A percentile compares a stretch with the other conserved stretches of the same genome.
These are phyloP conservation scores for Corythornis vintsioides DNA, from an alignment of 2,113 vertebrate species.

Conservation along the genomic window DNA sequence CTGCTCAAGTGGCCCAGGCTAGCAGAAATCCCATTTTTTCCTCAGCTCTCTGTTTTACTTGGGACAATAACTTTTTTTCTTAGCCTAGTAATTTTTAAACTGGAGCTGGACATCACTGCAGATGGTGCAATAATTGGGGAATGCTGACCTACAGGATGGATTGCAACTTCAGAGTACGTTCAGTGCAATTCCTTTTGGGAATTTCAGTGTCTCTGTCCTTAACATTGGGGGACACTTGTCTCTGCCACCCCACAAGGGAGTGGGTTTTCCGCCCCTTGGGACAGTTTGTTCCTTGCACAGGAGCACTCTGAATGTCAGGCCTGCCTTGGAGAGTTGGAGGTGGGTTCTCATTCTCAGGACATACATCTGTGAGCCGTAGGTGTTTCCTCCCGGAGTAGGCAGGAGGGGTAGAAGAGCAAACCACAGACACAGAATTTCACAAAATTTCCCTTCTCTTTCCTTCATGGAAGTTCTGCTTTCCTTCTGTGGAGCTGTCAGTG, in stretches of 20 bases:
- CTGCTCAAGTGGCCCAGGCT: background rate
- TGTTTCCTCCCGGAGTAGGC: background rate
- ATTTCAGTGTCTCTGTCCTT: background rate
- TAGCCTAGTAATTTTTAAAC: background rate
- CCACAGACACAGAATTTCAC: background rate
- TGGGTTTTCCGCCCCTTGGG: background rate
- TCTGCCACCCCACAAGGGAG: background rate
- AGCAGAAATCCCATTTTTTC: background rate
- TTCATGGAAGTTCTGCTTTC: background rate
- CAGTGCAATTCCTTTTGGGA: background rate
- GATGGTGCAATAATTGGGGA: background rate
- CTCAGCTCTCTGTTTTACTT: background rate
- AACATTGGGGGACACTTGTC: background rate
- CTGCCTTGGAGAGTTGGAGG: background rate
- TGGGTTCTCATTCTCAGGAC: background rate
- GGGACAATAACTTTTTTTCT: background rate
- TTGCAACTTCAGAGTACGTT: background rate
- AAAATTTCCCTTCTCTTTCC: background rate
- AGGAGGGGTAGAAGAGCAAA: background rate
- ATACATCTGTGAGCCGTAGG: fast-evolving
- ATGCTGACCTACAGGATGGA: background rate
- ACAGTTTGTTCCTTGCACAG: background rate
- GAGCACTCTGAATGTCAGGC: background rate
- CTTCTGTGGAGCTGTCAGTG: background rate
- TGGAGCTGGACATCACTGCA: background rate